Evolutionary conservation across 2,888 invertebrate genomes (phyloP).

Genomic region (Nomada ruficornis): DNA sequence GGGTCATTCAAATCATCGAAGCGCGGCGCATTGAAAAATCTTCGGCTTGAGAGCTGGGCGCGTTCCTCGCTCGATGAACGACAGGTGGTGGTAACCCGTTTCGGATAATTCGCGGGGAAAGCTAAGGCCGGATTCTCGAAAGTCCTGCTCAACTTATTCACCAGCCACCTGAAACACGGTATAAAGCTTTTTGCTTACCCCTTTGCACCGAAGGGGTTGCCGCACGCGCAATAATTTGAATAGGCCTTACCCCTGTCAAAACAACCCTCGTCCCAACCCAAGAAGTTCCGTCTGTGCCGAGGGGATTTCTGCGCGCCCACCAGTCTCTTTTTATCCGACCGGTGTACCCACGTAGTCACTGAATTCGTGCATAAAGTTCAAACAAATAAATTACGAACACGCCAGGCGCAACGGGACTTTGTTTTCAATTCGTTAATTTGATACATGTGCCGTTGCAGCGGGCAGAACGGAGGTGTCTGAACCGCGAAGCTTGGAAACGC

Average conservation of each 20-base stretch:
- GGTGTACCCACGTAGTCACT: constrained; percentile 47
- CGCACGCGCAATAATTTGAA: constrained; percentile 72
- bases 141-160: constrained; percentile 53
- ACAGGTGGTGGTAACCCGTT: constrained; percentile 55
- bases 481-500: constrained; percentile 7
- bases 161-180: constrained; percentile 54
- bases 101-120: constrained; percentile 56
- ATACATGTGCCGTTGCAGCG: constrained; percentile 35
- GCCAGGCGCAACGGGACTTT: constrained; percentile 31
- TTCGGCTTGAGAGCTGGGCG: neutral
- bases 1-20: constrained; percentile 64
- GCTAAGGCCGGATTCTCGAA: constrained; percentile 53
- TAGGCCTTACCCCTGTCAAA: constrained; percentile 66
- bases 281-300: constrained; percentile 65
- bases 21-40: constrained; percentile 39
- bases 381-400: constrained; percentile 59
- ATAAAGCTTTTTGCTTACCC: constrained; percentile 54
- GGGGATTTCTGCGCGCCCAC: constrained; percentile 48
- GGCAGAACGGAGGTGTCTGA: constrained; percentile 37
- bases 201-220: constrained; percentile 59
- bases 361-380: constrained; percentile 46
- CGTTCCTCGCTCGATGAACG: constrained; percentile 16
- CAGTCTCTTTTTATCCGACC: constrained; percentile 59
- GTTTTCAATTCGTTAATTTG: constrained; percentile 40
- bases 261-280: constrained; percentile 67